Evolutionary conservation across 2,113 vertebrate genomes (phyloP).

Genomic region (Aegithalos caudatus): DNA sequence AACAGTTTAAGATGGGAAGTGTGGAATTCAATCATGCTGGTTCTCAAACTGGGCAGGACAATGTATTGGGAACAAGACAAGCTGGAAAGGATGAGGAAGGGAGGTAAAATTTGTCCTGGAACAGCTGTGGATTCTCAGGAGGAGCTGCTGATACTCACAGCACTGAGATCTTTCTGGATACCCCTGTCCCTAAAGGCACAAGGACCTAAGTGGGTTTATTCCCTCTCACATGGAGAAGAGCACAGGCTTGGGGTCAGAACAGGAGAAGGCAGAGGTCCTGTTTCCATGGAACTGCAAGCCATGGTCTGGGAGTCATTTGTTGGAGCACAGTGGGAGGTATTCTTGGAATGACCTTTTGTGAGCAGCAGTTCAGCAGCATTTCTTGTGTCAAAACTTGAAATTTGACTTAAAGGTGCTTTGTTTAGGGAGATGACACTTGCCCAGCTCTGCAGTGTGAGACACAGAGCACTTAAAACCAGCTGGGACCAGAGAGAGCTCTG

Average conservation of each 20-base stretch:
- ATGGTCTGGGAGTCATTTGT: accelerated
- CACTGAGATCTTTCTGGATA: not conserved
- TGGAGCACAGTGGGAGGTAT: not conserved
- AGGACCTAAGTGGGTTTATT: not conserved
- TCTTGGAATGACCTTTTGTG: not conserved
- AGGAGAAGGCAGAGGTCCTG: not conserved
- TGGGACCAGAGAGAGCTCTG: not conserved
- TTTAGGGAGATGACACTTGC: not conserved
- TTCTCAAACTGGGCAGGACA: not conserved
- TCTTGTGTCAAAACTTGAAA: not conserved
- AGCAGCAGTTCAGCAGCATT: not conserved
- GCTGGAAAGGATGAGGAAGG: not conserved
- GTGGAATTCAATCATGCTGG: not conserved
- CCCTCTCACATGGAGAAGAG: not conserved
- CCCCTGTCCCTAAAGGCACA: not conserved
- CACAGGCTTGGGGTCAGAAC: not conserved
- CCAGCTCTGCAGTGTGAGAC: not conserved
- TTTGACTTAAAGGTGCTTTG: not conserved
- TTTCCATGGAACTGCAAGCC: not conserved
- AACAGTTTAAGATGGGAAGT: not conserved
- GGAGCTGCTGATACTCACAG: not conserved
- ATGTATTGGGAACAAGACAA: accelerated
- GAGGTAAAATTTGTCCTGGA: not conserved
- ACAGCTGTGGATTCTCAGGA: not conserved
- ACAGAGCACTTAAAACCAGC: not conserved